Percentiles rank a stretch among this genome's conserved stretches.
These are phyloP conservation scores for Cygnus buccinator DNA, from an alignment of 2,113 vertebrate genomes.

Conservation along the genomic window DNA sequence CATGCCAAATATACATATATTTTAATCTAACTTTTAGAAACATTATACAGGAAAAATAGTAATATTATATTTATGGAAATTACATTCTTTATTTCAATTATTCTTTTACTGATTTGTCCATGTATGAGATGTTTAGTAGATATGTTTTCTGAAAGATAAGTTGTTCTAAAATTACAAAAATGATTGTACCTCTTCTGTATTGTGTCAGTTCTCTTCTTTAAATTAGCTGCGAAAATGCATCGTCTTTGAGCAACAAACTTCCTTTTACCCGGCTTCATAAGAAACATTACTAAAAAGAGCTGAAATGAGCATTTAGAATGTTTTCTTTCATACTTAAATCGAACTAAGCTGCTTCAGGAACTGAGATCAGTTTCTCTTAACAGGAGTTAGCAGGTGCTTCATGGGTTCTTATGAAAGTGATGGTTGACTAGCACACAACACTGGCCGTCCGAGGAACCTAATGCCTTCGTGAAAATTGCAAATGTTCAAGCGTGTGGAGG, in stretches of 20 bases:
- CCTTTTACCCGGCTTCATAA: background rate
- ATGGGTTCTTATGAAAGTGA: background rate
- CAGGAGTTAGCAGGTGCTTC: background rate
- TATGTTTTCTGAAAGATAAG: background rate
- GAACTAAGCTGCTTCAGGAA: background rate
- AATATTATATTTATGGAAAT: background rate
- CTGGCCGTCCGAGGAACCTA: background rate
- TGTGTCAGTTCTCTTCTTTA: background rate
- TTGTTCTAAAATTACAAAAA: background rate
- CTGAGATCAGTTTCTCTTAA: background rate
- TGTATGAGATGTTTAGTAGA: background rate
- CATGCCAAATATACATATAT: background rate
- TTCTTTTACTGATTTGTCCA: background rate
- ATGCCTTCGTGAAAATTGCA: conserved; percentile 14
- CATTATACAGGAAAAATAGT: background rate
- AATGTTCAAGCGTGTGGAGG: background rate
- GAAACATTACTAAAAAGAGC: background rate
- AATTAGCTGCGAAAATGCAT: background rate
- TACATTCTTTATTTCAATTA: background rate
- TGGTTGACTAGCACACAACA: background rate
- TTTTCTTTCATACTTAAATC: conserved; percentile 8
- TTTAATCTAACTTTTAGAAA: background rate
- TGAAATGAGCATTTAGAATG: background rate
- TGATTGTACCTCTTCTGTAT: background rate
- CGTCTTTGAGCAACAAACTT: background rate